A percentile compares a stretch with the other conserved stretches of the same genome.
Evolutionary conservation across 2,888 invertebrate species (phyloP).

Genomic region (Rhimphoctona megacephalus): DNA sequence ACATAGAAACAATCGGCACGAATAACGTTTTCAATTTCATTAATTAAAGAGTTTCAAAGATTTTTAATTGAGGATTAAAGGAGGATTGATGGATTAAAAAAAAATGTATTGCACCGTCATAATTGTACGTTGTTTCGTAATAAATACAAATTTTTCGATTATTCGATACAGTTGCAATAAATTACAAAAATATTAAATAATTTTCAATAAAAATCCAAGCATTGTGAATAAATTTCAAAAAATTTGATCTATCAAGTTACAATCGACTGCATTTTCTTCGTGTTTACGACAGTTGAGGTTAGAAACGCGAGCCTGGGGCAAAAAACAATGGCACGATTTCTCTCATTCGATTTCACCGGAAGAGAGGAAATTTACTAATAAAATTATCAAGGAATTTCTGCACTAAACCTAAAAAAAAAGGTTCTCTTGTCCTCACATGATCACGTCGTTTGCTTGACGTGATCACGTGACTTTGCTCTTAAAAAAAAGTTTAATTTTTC

Average conservation of each 20-base stretch:
- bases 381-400: neutral
- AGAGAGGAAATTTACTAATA: neutral
- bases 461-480: neutral
- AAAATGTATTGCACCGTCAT: neutral
- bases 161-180: neutral
- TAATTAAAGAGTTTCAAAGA: neutral
- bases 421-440: neutral
- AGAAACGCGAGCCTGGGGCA: neutral
- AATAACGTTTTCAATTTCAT: neutral
- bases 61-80: neutral
- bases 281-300: neutral
- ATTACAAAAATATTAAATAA: neutral
- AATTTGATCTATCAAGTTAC: neutral
- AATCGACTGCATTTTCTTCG: neutral
- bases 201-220: neutral
- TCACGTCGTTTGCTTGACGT: neutral
- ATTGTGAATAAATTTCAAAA: neutral
- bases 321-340: constrained; percentile 15
- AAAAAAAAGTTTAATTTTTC: neutral
- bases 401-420: neutral
- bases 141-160: neutral
- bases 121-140: too few species aligned
- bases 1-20: neutral
- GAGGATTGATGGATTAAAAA: neutral
- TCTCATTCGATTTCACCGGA: neutral